A percentile compares a stretch with the other conserved stretches of the same genome.
These are phyloP conservation scores for Geodia barretti DNA, from an alignment of 37 sponge, comb jelly and placozoan species.

Conservation along the genomic window DNA sequence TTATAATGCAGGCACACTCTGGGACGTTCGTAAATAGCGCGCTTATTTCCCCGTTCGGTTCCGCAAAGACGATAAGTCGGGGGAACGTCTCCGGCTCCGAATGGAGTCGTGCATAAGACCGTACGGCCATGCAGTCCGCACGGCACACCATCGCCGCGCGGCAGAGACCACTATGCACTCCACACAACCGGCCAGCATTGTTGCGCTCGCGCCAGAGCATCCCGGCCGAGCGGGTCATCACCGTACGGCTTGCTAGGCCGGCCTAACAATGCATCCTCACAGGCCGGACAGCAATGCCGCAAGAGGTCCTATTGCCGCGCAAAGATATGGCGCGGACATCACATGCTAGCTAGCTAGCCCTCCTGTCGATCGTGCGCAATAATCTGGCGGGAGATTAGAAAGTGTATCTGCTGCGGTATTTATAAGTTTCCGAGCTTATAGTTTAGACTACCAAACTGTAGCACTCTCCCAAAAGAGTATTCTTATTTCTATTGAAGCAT, in stretches of 20 bases:
- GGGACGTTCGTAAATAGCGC: not conserved
- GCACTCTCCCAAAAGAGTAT: too few species aligned
- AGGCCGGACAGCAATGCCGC: not conserved
- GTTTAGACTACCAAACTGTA: too few species aligned
- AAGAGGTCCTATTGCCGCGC: too few species aligned
- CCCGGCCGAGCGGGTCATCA: not conserved
- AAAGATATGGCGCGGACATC: too few species aligned
- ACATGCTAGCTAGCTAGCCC: too few species aligned
- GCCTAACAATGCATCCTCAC: too few species aligned
- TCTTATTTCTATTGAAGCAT: not conserved
- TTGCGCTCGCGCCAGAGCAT: not conserved
- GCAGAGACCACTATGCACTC: not conserved
- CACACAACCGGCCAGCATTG: not conserved
- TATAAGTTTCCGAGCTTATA: too few species aligned
- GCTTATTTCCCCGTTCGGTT: not conserved
- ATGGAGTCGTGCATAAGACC: not conserved
- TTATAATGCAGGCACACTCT: slow-evolving; percentile 30
- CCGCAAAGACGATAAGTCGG: not conserved
- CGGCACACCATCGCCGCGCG: not conserved
- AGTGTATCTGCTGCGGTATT: too few species aligned
- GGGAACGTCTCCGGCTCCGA: not conserved
- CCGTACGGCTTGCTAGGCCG: not conserved
- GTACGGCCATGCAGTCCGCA: not conserved
- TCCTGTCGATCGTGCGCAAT: not conserved
- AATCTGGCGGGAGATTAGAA: not conserved